Evolutionary conservation across 2,113 vertebrate species (phyloP).

Genomic region (Haplochromis vanheusdeni): DNA sequence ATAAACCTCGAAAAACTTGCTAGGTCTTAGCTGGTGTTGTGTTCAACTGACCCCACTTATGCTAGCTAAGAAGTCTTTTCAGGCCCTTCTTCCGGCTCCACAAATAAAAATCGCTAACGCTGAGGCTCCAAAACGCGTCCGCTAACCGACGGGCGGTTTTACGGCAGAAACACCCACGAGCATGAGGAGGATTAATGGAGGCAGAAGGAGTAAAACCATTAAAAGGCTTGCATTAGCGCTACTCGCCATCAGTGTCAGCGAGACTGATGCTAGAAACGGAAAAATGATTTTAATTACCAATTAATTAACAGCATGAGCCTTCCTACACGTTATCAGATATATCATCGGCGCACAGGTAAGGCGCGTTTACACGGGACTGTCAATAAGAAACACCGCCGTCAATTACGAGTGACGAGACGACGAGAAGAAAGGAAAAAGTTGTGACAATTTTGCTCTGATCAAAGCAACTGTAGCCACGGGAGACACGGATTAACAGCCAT

Average conservation of each 20-base stretch:
- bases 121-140: neutral
- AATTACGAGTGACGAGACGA: conserved; percentile 15
- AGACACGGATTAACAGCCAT: conserved; percentile 60
- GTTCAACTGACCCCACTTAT: neutral
- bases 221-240: neutral
- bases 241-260: neutral
- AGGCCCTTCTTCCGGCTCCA: neutral
- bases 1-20: neutral
- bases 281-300: neutral
- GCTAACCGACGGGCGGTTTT: neutral
- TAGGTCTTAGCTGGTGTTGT: neutral
- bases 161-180: neutral
- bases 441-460: conserved; percentile 60
- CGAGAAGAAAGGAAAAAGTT: conserved; percentile 8
- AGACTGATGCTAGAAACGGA: neutral
- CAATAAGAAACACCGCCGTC: conserved; percentile 37
- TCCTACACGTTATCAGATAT: neutral
- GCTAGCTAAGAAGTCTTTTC: neutral
- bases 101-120: neutral
- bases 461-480: conserved; percentile 53
- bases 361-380: conserved; percentile 8
- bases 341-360: neutral
- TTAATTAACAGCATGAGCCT: neutral
- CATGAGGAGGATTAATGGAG: neutral
- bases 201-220: neutral